Conservation (phyloP, 2,797 vertebrate genomes). For the Apogon talboti region DNA sequence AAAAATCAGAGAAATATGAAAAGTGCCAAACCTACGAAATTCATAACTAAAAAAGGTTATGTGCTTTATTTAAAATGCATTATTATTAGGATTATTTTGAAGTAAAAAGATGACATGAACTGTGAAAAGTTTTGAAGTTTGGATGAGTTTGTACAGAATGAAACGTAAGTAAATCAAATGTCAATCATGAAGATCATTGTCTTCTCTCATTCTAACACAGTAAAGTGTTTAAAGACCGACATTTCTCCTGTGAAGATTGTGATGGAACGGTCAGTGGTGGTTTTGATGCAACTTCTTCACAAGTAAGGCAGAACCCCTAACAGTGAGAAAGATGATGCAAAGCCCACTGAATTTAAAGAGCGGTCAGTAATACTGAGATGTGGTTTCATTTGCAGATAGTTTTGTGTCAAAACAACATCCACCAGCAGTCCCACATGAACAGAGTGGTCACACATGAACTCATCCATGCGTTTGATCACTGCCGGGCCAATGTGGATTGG, state of each 20-base stretch:
- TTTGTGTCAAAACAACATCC: constrained; percentile 97
- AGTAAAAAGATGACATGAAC: too few relatives aligned
- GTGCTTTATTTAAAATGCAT: too few relatives aligned
- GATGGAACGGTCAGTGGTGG: constrained; percentile 93
- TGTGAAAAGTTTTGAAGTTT: too few relatives aligned
- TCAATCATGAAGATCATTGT: not conserved
- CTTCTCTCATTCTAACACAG: constrained; percentile 75
- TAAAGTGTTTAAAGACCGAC: constrained; percentile 88
- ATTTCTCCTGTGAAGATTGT: constrained; percentile 97
- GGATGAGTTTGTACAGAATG: too few relatives aligned
- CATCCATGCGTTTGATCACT: constrained; percentile 97
- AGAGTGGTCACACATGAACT: constrained; percentile 94
- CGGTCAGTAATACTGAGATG: not conserved
- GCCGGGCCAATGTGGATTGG: constrained; percentile 95
- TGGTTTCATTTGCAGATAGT: constrained; percentile 86
- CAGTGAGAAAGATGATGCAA: fast-evolving
- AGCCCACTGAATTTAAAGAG: fast-evolving
- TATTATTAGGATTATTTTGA: too few relatives aligned
- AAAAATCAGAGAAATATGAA: too few relatives aligned
- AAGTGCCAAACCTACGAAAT: too few relatives aligned
- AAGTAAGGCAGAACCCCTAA: constrained; percentile 80
- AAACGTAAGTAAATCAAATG: not conserved
- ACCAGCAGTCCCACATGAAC: constrained; percentile 92
- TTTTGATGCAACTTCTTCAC: constrained; percentile 92
- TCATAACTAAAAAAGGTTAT: too few relatives aligned